Base-by-base conservation (phyloP, 1,140 invertebrate genomes). In the Zaprionus inermis region DNA sequence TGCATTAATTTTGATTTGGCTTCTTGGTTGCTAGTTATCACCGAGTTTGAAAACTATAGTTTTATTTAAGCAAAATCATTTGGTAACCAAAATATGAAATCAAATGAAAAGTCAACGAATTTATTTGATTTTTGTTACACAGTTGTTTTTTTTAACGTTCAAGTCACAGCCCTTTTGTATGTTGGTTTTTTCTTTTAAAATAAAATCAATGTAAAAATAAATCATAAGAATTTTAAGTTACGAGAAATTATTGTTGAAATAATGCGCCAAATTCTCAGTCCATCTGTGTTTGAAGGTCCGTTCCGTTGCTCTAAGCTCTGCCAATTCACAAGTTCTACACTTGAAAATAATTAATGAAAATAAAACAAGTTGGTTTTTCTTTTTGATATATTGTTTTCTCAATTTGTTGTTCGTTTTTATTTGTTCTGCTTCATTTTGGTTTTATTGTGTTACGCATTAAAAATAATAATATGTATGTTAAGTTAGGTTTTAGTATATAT, bases 1-100 rank as follows among this genome's bases (percentile, higher is more conserved):
- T 66, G 68, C 69, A 60, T 79, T 88, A 85, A 79, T 90, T 90
- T 90, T 90, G 86, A 90, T 90, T 90, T 90, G 81, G 86, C 81
- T 90, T 89, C 61, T 74, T 89, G 68, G 69, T 90, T 81, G 57
- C 78, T 78, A 60, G 69, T 73, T 89, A 84, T 90, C 85, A 90
- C 80, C 81, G 81, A 78, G 75, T 76, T 79, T 66, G 56, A 64
- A 75, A 90, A 84, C 54, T 14, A 80, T 59, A 63, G 57, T 20
- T 55, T 46, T 30, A 51, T 56, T 49, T 55, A 66, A 78, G 59
- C 20, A 71, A 75, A 81, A 71, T 34, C 46, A 58, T n/a, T 22
- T 63, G 41, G 49, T 44, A 51, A n/a, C 22, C 10, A 34, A 74
- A 1, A 22, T 22, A 67, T 16, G 5, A 51, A 57, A 24, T 7